Base-by-base conservation (phyloP, 2,797 vertebrate species). In the Melanogrammus aeglefinus region DNA sequence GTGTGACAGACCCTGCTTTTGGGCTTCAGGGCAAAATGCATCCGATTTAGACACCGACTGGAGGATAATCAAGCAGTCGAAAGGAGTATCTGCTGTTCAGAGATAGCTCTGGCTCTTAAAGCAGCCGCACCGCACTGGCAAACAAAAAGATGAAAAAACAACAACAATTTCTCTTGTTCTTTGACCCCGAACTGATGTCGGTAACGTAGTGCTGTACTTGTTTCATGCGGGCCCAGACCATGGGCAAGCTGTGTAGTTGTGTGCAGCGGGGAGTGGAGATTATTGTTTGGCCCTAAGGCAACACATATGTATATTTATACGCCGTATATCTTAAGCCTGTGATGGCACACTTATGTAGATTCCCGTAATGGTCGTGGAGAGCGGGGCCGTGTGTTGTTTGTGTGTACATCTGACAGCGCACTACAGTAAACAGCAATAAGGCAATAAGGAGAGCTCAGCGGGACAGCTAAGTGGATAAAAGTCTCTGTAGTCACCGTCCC, bases 21-120 rank as follows among this genome's bases (percentile, higher is more conserved):
- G 24, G 86, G 89, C 81, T 76, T 73, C 83, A 86, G 89, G 84
- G 82, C 89, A 88, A 90, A 88, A 89, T 80, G 83, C 83, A 86
- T 89, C 80, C 74, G 80, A 75, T 44, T 80, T 73, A 87, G 75
- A 78, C 80, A 78, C 88, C 80, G 76, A 85, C 83, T 77, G 84
- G 85, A 88, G 89, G 84, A 87, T 86, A 74, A 86, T 85, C 88
- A 77, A 76, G 79, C 70, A 70, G 72, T 81, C 88, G 81, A 86
- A 10, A 1, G 24, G n/a, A 27, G 63, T 27, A 13, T 83, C 83
- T 86, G 86, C 88, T 90, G 88, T 72, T 72, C 47, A 80, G 79
- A 82, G 87, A 90, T 89, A 90, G 84, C 76, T 83, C 80, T 84
- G 80, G 79, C 38, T 85, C 76, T 38, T 18, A 73, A 3, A 86